Evolutionary conservation across 2,113 vertebrate species (phyloP), one percentile per base, ranked within the genome.

Genomic region (Mirza zaza): DNA sequence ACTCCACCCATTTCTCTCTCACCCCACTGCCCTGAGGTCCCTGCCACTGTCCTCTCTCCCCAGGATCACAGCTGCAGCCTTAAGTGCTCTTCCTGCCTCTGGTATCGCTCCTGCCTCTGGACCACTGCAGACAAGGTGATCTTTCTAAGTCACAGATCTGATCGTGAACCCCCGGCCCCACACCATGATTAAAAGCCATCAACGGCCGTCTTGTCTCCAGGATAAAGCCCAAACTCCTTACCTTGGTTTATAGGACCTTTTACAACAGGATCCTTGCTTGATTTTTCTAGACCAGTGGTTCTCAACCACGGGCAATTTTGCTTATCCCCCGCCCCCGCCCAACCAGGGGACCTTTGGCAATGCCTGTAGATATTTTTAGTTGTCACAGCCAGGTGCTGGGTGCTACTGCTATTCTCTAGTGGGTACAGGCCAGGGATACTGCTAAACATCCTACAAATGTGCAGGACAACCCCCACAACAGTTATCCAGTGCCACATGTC

Each of bases 321-420:
- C n/a, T n/a, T n/a, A n/a, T n/a, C n/a, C n/a, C 27, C 8, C 0
- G 0, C 42, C 10, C 11, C 21, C 48, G 0, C 48, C 48, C 48
- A 11, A 73, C 12, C 55, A 2, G 27, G 45, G 39, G n/a, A 86
- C n/a, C 55, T 65, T 15, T 85, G n/a, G 8, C 18, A 77, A 67
- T 67, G 21, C 27, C 21, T n/a, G 15, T 29, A 50, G 84, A 87
- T 21, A 79, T 15, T 55, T 34, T n/a, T 20, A 9, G 32, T n/a
- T 27, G 79, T 59, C 32, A 48, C 29, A 91, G 18, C 6, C 42
- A 42, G 14, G 23, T 18, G 12, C 8, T 21, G 18, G 32, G 7
- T 50, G 32, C 36, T 45, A 13, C 2, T 55, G 67, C 79, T 23
- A 6, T 20, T 20, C 55, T 9, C 34, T 36, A 42, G 21, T 34